Evolutionary conservation across 2,797 vertebrate genomes (phyloP), one percentile per base, ranked within the genome.

Genomic region (Acomys russatus): DNA sequence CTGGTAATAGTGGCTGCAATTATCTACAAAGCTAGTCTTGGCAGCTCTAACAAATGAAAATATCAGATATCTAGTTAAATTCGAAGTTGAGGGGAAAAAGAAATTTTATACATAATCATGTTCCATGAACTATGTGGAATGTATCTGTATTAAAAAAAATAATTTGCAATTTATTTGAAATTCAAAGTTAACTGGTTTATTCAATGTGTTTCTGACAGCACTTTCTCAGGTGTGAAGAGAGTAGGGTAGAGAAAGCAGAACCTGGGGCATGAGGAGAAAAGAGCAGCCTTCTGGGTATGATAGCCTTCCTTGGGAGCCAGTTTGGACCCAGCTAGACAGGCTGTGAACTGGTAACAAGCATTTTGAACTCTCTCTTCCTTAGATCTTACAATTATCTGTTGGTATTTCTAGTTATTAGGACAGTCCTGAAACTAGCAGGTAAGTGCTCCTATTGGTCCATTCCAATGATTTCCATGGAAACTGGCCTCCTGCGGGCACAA

Each of bases 401-500:
- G n/a, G 64, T 3, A 25, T 66, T 74, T 74, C 64, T 78, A 80
- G 44, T 64, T 87, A 66, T 64, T 80, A 84, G 82, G 56, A 92
- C 12, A 90, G 68, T 70, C 8, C 92, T 92, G 70, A 90, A 95
- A 85, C 15, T 22, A 56, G 71, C 18, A 10, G 38, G 12, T 38
- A 64, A 64, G 82, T 38, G 20, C 68, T 20, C 23, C 25, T 84
- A 3, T 25, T 54, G 79, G 76, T 8, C 7, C 1, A 28, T 51
- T 93, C 88, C 49, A 30, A 1, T 44, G 12, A 82, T 93, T 95
- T 84, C 86, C 70, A 30, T 84, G 88, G 93, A 87, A 86, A 92
- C 54, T 23, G 12, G 33, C 38, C 51, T 86, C 56, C 71, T 25
- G 9, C 76, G 33, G 33, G 1, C 56, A 93, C 38, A 79, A 76